Conservation (phyloP, 2,113 vertebrate genomes). For the Oriolus oriolus region DNA sequence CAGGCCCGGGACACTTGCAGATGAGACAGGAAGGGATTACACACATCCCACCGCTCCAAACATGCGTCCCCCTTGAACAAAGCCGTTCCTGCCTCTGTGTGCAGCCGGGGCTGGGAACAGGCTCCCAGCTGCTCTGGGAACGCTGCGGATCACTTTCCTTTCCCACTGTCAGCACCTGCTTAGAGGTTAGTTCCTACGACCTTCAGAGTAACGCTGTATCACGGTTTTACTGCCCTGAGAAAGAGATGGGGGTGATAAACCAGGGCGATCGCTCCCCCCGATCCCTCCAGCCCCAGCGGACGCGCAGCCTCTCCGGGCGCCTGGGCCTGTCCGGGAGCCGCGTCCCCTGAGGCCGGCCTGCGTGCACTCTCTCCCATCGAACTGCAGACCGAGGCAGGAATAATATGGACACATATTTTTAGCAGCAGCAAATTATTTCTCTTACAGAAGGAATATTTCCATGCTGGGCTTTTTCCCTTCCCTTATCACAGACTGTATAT, state of each 20-base stretch:
- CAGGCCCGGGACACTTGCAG: background rate
- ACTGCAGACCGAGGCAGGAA: conserved; percentile 18
- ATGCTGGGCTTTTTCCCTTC: conserved; percentile 61
- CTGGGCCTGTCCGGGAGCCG: background rate
- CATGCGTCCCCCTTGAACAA: background rate
- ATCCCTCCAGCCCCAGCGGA: background rate
- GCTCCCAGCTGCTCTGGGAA: conserved; percentile 53
- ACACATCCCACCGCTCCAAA: conserved; percentile 14
- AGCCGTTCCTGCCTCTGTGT: background rate
- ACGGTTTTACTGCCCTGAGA: conserved; percentile 26
- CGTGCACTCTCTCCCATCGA: conserved; percentile 28
- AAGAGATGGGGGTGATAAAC: background rate
- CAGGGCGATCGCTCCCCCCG: accelerated
- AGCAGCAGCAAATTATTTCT: conserved; percentile 65
- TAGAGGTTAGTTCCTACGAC: conserved; percentile 22
- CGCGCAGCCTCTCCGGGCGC: background rate
- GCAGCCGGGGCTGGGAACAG: background rate
- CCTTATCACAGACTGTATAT: conserved; percentile 67
- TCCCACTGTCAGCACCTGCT: conserved; percentile 63
- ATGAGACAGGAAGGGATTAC: conserved; percentile 52
- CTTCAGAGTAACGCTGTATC: background rate
- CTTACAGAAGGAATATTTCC: conserved; percentile 64
- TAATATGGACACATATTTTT: conserved; percentile 57
- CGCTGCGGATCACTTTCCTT: background rate
- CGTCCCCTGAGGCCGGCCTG: conserved; percentile 23